Evolutionary conservation across 1,140 invertebrate genomes (phyloP), one percentile per base, ranked within the genome.

Genomic region (Catajapyx aquilonaris): DNA sequence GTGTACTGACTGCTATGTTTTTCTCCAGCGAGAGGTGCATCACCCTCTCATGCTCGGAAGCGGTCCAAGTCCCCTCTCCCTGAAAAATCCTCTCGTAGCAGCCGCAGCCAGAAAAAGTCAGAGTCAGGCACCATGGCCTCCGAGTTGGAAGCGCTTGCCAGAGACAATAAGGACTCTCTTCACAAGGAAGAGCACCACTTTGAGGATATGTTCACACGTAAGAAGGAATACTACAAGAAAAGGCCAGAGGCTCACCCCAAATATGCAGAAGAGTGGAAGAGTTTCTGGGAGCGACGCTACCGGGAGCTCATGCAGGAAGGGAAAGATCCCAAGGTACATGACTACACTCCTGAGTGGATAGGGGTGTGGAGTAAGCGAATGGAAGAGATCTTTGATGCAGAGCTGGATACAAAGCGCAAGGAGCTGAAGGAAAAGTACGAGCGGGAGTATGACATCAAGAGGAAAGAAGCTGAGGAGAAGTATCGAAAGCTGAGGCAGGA

Each of bases 271-370:
- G 44, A 45, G 25, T 45, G 44, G 44, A 30, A 34, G 10, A 18
- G 17, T 9, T 45, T 45, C 32, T 45, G 44, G 44, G 43, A 45
- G 30, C 4, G 65, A 4, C 65, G 77, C 0, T 83, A 81, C 49
- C 81, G 81, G 51, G 77, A 84, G 52, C 56, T 84, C 31, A 73
- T 79, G 52, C 56, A 63, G 37, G 73, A 76, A 31, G 75, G 74
- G 25, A 73, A 73, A 49, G 76, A 84, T 54, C 70, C 77, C 0
- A 64, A 68, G 23, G 74, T 71, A 31, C 69, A 83, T 50, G 79
- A 86, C 48, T 84, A 79, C 47, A 84, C 81, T 47, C 76, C 79
- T 0, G 80, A 85, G 46, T 86, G 81, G 81, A 81, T 83, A 30
- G 56, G 66, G 22, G 81, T 69, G 48, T 86, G 81, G 81, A 79